Evolutionary conservation across 2,113 vertebrate species (phyloP), one percentile per base, ranked within the genome.

Genomic region (Melanostigma gelatinosum): DNA sequence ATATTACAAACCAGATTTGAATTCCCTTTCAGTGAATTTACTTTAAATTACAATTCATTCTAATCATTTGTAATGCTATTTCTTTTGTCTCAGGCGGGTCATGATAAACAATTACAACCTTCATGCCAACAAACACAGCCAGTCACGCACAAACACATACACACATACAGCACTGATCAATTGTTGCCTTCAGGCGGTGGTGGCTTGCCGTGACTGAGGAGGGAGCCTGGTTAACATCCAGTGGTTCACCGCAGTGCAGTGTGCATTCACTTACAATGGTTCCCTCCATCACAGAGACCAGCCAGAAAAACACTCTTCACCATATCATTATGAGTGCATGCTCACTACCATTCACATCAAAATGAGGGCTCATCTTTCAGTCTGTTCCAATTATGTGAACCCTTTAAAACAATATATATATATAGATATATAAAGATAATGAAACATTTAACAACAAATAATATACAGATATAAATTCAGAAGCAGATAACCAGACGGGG

Each of bases 151-250:
- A 80, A 38, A 61, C 29, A 27, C 75, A 61, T 42, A 27, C 69
- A 71, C 55, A 79, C 76, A 76, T 75, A 68, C 80, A 65, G 52
- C 75, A 65, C 72, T 79, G 85, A 94, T 94, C 93, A 88, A 92
- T 94, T 65, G 60, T 55, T 82, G 74, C 89, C 92, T 85, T 87
- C 80, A 48, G 93, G 93, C 89, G 85, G 83, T 85, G 80, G 86
- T 88, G 87, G 77, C 63, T 77, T 84, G 79, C 73, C 24, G 81
- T 80, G 84, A 85, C 83, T 87, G 88, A 90, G 78, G 84, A 86
- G 88, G 86, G 72, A 80, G 75, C 57, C 73, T 88, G 83, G 75
- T 88, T 85, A 91, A 87, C 91, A 91, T 72, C 86, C 83, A 84
- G 81, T 71, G 73, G 67, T 83, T 70, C 74, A 87, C 91, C 90